These are phyloP conservation scores for Calliopsis andreniformis DNA, from an alignment of 1,140 invertebrate species.

Conservation along the genomic window DNA sequence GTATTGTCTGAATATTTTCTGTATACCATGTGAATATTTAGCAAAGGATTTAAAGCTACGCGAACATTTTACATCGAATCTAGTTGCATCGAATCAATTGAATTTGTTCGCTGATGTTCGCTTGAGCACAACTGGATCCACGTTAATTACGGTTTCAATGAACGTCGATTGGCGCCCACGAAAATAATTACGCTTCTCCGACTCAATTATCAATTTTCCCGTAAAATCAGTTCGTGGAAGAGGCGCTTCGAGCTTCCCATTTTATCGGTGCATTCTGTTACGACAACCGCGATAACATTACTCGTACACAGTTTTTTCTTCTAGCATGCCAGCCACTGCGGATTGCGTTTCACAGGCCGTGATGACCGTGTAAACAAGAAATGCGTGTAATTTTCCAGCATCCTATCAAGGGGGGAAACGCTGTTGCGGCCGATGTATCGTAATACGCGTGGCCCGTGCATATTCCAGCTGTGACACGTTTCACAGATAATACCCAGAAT, in stretches of 20 bases:
- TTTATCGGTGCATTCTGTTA: not conserved
- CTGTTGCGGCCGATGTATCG: slow-evolving; percentile 32
- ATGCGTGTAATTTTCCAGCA: slow-evolving; percentile 19
- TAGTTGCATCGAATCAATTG: not conserved
- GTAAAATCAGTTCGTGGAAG: not conserved
- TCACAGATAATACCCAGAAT: slow-evolving; percentile 51
- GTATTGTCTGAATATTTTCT: no score
- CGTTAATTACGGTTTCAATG: slow-evolving; percentile 5
- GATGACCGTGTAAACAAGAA: slow-evolving; percentile 29
- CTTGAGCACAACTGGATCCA: not conserved
- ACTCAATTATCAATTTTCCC: not conserved
- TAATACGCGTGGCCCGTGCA: not conserved
- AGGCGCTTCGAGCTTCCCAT: not conserved
- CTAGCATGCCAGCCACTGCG: not conserved
- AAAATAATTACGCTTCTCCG: no score
- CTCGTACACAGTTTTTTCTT: not conserved
- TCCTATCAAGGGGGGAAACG: slow-evolving; percentile 15
- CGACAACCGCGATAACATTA: not conserved
- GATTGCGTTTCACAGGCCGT: slow-evolving; percentile 7
- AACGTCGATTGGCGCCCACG: not conserved
- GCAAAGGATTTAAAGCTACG: no score
- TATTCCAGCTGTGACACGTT: slow-evolving; percentile 25
- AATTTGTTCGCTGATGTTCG: not conserved
- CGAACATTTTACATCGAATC: not conserved
- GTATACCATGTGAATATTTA: slow-evolving; percentile 2